These are phyloP conservation scores for Cyprinella venusta DNA, from an alignment of 2,797 vertebrate genomes.

Conservation along the genomic window DNA sequence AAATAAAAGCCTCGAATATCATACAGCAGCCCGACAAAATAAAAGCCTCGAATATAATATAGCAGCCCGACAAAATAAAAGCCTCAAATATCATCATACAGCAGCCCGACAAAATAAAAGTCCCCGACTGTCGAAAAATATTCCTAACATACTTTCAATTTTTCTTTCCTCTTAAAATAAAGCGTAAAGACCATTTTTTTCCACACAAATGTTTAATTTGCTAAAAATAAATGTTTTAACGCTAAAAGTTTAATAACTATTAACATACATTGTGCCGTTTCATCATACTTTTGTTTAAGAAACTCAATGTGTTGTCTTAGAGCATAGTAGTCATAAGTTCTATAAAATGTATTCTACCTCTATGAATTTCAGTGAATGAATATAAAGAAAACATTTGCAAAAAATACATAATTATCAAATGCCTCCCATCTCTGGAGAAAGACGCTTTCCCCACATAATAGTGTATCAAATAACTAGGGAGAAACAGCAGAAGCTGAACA, in stretches of 20 bases:
- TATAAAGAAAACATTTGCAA: not conserved
- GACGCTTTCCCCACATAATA: not conserved
- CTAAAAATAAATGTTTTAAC: not conserved
- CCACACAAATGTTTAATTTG: not conserved
- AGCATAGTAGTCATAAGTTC: not conserved
- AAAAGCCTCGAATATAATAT: not conserved
- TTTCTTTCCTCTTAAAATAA: not conserved
- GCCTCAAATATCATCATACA: rapidly evolving
- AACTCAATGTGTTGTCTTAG: not conserved
- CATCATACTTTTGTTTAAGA: not conserved
- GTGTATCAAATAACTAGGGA: not conserved
- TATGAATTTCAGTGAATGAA: not conserved
- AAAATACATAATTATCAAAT: not conserved
- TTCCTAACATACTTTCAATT: not conserved
- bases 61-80: not conserved
- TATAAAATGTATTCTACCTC: not conserved
- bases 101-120: not conserved
- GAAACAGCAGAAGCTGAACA: not conserved
- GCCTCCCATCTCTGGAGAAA: not conserved
- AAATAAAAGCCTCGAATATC: not conserved
- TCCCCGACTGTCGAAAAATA: not conserved
- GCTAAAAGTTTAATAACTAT: not conserved
- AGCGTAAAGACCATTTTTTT: not conserved
- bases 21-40: not conserved
- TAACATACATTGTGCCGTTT: not conserved